Conservation (phyloP, 2,888 invertebrate species). For the Linyphia triangularis region DNA sequence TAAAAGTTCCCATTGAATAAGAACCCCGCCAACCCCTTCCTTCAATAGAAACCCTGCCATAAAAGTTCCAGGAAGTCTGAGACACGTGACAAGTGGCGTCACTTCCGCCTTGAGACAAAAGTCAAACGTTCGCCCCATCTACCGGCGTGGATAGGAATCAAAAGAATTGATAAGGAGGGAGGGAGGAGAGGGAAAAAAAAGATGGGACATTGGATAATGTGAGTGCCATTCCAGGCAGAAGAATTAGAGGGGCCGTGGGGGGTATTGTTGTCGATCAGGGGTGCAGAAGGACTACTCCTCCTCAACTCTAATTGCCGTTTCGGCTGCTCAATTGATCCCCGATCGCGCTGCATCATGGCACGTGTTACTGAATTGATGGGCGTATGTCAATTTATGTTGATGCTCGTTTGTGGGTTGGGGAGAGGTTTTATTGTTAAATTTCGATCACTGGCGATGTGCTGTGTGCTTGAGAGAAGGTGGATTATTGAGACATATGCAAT, state of each 20-base stretch:
- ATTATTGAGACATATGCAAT: too few species aligned
- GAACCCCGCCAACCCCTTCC: background rate
- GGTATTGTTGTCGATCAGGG: constrained; percentile 4
- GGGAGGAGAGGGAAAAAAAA: background rate
- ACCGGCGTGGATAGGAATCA: constrained; percentile 59
- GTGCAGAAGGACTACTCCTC: constrained; percentile 45
- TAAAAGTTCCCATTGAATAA: too few species aligned
- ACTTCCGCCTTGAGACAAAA: constrained; percentile 71
- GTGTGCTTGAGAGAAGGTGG: background rate
- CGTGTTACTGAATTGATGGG: constrained; percentile 8
- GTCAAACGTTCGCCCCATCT: constrained; percentile 73
- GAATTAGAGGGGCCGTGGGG: background rate
- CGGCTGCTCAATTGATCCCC: constrained; percentile 68
- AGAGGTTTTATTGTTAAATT: background rate
- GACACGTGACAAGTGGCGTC: constrained; percentile 74
- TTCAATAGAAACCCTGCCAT: constrained; percentile 37
- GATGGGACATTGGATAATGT: too few species aligned
- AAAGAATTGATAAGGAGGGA: constrained; percentile 37
- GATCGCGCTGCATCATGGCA: constrained; percentile 40
- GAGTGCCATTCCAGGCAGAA: background rate
- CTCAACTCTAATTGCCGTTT: constrained; percentile 56
- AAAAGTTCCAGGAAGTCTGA: constrained; percentile 59
- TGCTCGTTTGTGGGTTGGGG: constrained; percentile 31
- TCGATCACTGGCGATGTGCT: background rate
- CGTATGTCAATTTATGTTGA: constrained; percentile 21